Base-by-base conservation (phyloP, 2,797 vertebrate genomes). In the Galaxias olidus region DNA sequence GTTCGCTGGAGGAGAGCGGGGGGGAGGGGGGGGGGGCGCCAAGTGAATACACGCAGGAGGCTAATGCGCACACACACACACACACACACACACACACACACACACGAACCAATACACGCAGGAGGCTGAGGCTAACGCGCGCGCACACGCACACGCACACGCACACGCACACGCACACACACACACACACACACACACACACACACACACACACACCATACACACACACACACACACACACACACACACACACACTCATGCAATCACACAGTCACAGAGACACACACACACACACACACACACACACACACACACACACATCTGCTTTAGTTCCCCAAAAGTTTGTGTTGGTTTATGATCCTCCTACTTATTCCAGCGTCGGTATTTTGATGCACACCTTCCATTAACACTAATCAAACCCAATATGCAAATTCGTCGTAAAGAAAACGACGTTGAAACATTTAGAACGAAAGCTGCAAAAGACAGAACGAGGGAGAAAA, bases 11-110 rank as follows among this genome's bases (percentile, higher is more conserved):
- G 30, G 30, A 30, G 30, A 30, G 6, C 6, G 30, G 30, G 30
- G 30, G 30, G 30, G 6, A 6, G 30, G 6, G 30, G 6, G 6
- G 2, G 30, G 30, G 30, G 30, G 6, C 2, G 30, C 30, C 58
- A 46, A 45, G 14, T 10, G 9, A 11, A 49, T 10, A 49, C 10
- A 61, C 19, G 41, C 19, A 42, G 6, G 15, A 6, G 14, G 14
- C 59, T 18, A 10, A 30, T 44, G 19, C 46, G 20, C 45, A 30
- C 45, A 30, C 45, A 30, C 59, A 30, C 59, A 48, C 59, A 61
- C 45, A 48, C 59, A 49, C 19, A 42, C 56, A 58, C 56, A 58
- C 56, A 58, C 56, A 58, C 56, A 58, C 56, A 42, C 41, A 15
- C 30, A 42, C 56, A 42, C 10, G n/a, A n/a, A n/a, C n/a, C n/a